Base-by-base conservation (phyloP, 2,888 invertebrate genomes). In the Crossocerus cetratus region DNA sequence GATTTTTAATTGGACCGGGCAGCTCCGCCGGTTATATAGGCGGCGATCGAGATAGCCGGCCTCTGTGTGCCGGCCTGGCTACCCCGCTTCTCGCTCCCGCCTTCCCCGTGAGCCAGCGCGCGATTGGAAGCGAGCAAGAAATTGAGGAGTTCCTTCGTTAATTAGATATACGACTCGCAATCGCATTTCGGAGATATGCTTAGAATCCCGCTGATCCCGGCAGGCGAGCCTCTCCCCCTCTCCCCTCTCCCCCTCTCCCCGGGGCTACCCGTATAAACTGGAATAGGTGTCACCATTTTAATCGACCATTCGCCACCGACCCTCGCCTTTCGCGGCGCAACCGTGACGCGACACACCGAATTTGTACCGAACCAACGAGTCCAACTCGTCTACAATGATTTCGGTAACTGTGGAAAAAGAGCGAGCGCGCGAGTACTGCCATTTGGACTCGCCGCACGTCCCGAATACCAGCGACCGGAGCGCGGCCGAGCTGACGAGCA, bases 1-100 rank as follows among this genome's bases (percentile, higher is more conserved):
- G 76, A 77, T 74, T 83, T 83, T 83, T 83, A 83, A 83, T 83
- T 83, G 83, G 80, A 76, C 76, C 65, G 82, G 71, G 62, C 67
- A 65, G 71, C 55, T 45, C 18, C 55, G 71, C 69, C 74, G 74
- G 77, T 49, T 77, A 69, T 69, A 32, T 32, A 32, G 45, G 64
- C 70, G 69, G 53, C 73, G 73, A 76, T 76, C 81, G 70, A 77
- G 81, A 82, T 82, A 80, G 74, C 74, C 72, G 67, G n/a, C n/a
- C n/a, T n/a, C n/a, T n/a, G n/a, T n/a, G n/a, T n/a, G n/a, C n/a
- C n/a, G n/a, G 60, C 67, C 32, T 8, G 2, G 8, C 32, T 32
- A 1, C 32, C 32, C 32, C 32, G 32, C 8, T 32, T 11, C 32
- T n/a, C n/a, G n/a, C 8, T 8, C 32, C 32, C 32, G 0, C 11